Evolutionary conservation across 2,113 vertebrate species (phyloP).

Genomic region (Anoplopoma fimbria): DNA sequence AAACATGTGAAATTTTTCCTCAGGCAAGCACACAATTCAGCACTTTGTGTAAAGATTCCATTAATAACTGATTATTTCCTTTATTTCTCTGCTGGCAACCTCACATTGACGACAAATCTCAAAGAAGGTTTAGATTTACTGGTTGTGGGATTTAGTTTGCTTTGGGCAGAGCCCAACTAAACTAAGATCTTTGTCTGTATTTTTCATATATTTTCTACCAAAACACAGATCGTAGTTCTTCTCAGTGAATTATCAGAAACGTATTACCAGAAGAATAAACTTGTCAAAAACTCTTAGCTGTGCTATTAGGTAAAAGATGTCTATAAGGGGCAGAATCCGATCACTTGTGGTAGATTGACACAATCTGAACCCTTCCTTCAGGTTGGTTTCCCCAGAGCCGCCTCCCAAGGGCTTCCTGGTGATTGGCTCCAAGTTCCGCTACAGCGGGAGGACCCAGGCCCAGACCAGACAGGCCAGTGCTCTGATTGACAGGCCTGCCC

Average conservation of each 20-base stretch:
- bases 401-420: conserved; percentile 98
- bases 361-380: conserved; percentile 65
- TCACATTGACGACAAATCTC: neutral
- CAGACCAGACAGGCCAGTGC: conserved; percentile 97
- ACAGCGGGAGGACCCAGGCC: conserved; percentile 97
- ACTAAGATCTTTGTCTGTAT: neutral
- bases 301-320: neutral
- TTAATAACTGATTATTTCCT: neutral
- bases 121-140: neutral
- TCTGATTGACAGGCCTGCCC: conserved; percentile 95
- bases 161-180: neutral
- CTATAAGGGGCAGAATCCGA: neutral
- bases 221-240: neutral
- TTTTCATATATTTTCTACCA: too few relatives aligned
- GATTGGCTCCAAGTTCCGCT: conserved; percentile 99
- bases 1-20: neutral
- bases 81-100: neutral
- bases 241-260: neutral
- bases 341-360: neutral
- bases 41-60: neutral
- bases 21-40: neutral
- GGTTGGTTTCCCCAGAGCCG: conserved; percentile 96
- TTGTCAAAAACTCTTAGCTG: neutral
- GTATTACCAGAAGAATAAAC: neutral
- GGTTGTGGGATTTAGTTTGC: neutral